Evolutionary conservation across 2,888 invertebrate genomes (phyloP), one percentile per base, ranked within the genome.

Genomic region (Drosophila borealis): DNA sequence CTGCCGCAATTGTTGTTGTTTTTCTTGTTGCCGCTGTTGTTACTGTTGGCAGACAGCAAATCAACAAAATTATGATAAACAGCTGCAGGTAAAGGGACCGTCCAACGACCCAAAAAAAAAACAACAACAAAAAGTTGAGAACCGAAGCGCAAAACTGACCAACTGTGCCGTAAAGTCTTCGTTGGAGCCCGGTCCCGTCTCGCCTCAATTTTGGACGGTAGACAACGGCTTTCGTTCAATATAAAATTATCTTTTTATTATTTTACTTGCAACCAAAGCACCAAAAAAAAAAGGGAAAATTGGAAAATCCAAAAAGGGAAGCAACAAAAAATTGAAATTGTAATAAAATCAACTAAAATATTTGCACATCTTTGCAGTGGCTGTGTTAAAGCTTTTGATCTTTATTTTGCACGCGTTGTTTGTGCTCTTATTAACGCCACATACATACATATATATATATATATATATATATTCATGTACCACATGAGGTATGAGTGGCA

Each of bases 41-140:
- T 74, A 60, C 59, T 84, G 64, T 77, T 81, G 73, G 82, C 87
- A 84, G 84, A 85, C 88, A 88, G 88, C 75, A 88, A 89, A 87
- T 89, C 88, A 85, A 79, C 89, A 87, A 89, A 89, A 88, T 85
- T 85, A 85, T 85, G 85, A 89, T 85, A 85, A 85, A 85, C 85
- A 85, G 85, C 85, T 85, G 85, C 85, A 85, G 89, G 85, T 85
- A 88, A 88, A 79, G 74, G 68, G 67, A 70, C 78, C 55, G 17
- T n/a, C 41, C 14, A 45, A 25, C 70, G 65, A 56, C 72, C 65
- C 71, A 53, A 71, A 39, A 37, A 57, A 34, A 48, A 49, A 46
- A 36, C 8, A 29, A 29, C 29, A 39, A 55, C 55, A 64, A 57
- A 67, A 55, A 51, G 48, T 45, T 39, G 36, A 60, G 59, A 66